A percentile compares a stretch with the other conserved stretches of the same genome.
These are phyloP conservation scores for Pseudomyrmex dendroicus DNA, from an alignment of 1,140 invertebrate species.

Conservation along the genomic window DNA sequence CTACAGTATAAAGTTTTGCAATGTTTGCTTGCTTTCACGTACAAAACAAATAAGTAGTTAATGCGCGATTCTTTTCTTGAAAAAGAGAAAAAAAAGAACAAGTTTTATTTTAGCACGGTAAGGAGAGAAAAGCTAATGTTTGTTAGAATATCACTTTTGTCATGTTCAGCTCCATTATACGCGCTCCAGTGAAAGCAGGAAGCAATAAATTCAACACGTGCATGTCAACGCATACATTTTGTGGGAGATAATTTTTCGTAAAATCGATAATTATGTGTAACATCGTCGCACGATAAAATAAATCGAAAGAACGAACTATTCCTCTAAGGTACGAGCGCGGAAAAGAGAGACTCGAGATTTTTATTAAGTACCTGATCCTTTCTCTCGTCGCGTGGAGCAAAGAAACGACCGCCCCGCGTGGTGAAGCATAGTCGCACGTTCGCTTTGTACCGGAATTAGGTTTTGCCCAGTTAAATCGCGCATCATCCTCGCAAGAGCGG, in stretches of 20 bases:
- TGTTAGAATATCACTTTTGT: slow-evolving; percentile 2
- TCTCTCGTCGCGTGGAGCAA: not conserved
- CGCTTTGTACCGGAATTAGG: slow-evolving; percentile 60
- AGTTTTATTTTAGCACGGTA: not conserved
- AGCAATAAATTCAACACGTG: not conserved
- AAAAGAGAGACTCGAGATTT: slow-evolving; percentile 5
- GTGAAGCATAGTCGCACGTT: slow-evolving; percentile 69
- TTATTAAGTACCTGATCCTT: slow-evolving; percentile 43
- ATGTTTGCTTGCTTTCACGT: not conserved
- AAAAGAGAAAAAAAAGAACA: not conserved
- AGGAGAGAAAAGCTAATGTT: not conserved
- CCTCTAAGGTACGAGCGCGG: not conserved
- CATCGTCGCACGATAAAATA: not conserved
- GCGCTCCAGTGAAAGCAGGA: not conserved
- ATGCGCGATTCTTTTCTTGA: not conserved
- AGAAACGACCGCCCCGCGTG: slow-evolving; percentile 4
- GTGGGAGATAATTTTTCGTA: not conserved
- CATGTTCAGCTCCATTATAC: not conserved
- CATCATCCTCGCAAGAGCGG: slow-evolving; percentile 48
- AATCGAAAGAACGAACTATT: not conserved
- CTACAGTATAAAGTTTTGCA: not conserved
- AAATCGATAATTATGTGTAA: not conserved
- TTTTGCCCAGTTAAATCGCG: slow-evolving; percentile 66
- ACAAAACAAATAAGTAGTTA: not conserved
- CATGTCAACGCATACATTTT: not conserved